A percentile compares a stretch with the other conserved stretches of the same genome.
These are phyloP conservation scores for Busseola fusca DNA, from an alignment of 2,888 invertebrate genomes.

Conservation along the genomic window DNA sequence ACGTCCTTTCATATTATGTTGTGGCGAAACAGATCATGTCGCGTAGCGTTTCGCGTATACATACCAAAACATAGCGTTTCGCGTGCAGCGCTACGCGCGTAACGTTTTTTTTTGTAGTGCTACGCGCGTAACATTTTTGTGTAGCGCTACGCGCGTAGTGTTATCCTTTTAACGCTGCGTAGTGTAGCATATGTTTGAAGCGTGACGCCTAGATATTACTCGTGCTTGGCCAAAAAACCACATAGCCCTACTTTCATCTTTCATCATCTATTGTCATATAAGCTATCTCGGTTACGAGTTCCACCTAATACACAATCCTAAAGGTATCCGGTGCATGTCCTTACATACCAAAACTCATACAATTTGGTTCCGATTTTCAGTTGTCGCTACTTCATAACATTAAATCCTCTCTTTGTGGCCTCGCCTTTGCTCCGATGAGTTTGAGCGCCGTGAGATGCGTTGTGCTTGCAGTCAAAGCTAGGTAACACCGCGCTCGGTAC, in stretches of 20 bases:
- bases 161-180: too few relatives aligned
- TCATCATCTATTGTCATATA: neutral
- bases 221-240: neutral
- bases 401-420: slow-evolving; percentile 31
- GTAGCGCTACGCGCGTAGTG: neutral
- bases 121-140: neutral
- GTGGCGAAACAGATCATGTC: neutral
- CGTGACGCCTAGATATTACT: neutral
- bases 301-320: neutral
- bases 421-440: slow-evolving; percentile 49
- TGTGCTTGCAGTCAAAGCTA: slow-evolving; percentile 60
- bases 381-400: neutral
- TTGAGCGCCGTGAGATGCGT: slow-evolving; percentile 55
- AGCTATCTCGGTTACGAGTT: neutral
- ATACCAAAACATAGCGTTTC: neutral
- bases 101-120: neutral
- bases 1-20: neutral
- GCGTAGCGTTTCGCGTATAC: neutral
- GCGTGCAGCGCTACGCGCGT: neutral
- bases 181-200: too few relatives aligned
- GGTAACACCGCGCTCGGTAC: slow-evolving; percentile 58
- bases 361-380: slow-evolving; percentile 1
- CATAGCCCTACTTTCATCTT: neutral
- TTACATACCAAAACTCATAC: neutral
- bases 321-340: neutral